Percentiles rank a stretch among this genome's conserved stretches.
phyloP scores from a whole-genome alignment of 92 coral and sea anemone genomes.

The Metridium senile region DNA sequence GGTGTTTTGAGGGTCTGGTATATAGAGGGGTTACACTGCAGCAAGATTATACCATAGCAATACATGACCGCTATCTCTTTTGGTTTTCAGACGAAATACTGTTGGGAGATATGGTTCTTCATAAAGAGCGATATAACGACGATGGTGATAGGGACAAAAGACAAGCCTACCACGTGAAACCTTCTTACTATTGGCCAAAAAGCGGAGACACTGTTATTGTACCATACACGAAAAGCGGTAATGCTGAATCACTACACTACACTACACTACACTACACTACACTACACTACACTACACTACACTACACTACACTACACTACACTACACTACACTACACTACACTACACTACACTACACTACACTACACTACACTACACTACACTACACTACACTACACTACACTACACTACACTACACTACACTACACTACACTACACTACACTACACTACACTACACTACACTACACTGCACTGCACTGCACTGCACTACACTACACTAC shows the following conservation, averaged over 20 bases:
- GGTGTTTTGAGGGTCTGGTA: too few relatives aligned
- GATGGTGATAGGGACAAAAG: neutral
- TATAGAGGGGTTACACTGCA: too few relatives aligned
- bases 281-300: neutral
- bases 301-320: neutral
- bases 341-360: too few relatives aligned
- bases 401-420: too few relatives aligned
- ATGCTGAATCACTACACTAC: neutral
- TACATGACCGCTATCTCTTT: too few relatives aligned
- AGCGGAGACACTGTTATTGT: slow-evolving; percentile 5
- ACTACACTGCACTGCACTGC: neutral
- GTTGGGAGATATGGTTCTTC: slow-evolving; percentile 4
- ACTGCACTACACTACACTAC: too few relatives aligned
- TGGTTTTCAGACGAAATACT: neutral
- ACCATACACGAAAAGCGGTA: slow-evolving; percentile 5
- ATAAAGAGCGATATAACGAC: neutral
- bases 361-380: too few relatives aligned
- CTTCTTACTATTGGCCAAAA: slow-evolving; percentile 1
- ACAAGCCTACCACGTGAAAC: neutral
- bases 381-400: too few relatives aligned
- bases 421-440: too few relatives aligned
- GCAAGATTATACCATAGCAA: too few relatives aligned
- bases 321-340: neutral
- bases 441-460: too few relatives aligned
- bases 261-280: neutral